phyloP scores from a whole-genome alignment of 1,140 invertebrate genomes.

The Sipha flava region DNA sequence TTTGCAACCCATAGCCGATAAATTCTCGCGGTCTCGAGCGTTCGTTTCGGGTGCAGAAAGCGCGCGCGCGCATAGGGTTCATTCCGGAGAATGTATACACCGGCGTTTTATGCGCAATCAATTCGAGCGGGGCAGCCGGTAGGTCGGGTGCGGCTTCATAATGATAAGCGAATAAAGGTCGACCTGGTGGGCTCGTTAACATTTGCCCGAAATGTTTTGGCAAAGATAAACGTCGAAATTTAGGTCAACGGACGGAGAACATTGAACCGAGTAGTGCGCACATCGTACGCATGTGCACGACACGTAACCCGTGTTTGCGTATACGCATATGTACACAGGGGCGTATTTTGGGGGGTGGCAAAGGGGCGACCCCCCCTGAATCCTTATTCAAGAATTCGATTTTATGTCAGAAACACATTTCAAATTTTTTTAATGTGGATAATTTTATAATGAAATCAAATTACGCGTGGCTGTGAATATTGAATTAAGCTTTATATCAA shows the following conservation, averaged over 20 bases:
- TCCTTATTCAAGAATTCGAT: too few relatives aligned
- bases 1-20: not conserved
- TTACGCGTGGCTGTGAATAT: too few relatives aligned
- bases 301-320: too few relatives aligned
- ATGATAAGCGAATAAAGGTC: constrained; percentile 26
- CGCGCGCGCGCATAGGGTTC: not conserved
- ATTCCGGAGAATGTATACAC: constrained; percentile 10
- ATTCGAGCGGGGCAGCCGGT: not conserved
- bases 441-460: too few relatives aligned
- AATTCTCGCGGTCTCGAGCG: not conserved
- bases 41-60: not conserved
- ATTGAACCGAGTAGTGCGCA: not conserved
- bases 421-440: too few relatives aligned
- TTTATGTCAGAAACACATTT: too few relatives aligned
- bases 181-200: constrained; percentile 23
- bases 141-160: too few relatives aligned
- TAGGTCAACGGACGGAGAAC: constrained; percentile 8
- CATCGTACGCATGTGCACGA: not conserved
- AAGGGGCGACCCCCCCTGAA: too few relatives aligned
- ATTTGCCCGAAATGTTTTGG: constrained; percentile 19
- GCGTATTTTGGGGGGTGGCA: too few relatives aligned
- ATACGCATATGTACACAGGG: not conserved
- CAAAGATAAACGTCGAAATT: constrained; percentile 14
- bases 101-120: constrained; percentile 18
- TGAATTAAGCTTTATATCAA: too few relatives aligned